A percentile compares a stretch with the other conserved stretches of the same genome.
These are phyloP conservation scores for Mungos mungo DNA, from an alignment of 2,113 vertebrate genomes.

Conservation along the genomic window DNA sequence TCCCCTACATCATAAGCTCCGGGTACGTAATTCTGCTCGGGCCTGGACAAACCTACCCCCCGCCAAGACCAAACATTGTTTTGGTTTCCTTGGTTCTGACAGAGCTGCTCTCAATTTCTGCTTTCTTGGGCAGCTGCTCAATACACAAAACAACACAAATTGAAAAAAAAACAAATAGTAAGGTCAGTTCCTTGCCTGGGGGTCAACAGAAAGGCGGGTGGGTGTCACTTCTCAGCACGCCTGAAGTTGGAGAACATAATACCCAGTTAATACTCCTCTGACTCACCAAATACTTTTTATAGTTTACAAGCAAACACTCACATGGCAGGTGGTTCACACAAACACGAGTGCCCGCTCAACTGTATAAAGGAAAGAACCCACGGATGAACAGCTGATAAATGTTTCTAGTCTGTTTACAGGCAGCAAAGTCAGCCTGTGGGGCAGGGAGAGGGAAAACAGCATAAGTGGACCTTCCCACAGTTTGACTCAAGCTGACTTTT, in stretches of 20 bases:
- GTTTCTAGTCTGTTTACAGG: background rate
- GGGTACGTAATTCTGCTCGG: background rate
- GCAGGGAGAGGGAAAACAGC: background rate
- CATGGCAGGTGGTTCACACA: background rate
- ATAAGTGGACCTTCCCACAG: background rate
- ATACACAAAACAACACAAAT: background rate
- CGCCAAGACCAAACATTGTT: background rate
- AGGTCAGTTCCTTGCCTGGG: background rate
- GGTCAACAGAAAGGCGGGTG: background rate
- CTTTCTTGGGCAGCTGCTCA: background rate
- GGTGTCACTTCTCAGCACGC: background rate
- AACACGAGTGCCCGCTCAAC: background rate
- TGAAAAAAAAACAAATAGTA: background rate
- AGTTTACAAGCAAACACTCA: background rate
- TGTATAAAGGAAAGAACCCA: background rate
- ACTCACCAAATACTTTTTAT: background rate
- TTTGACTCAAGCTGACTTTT: background rate
- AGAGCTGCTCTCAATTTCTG: background rate
- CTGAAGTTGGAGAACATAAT: background rate
- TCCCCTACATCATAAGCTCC: background rate
- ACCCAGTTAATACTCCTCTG: background rate
- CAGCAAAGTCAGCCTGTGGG: background rate
- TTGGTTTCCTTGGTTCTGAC: background rate
- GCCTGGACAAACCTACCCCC: background rate
- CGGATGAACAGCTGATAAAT: background rate